Base-by-base conservation (phyloP, 2,888 invertebrate genomes). In the Netelia melanura region DNA sequence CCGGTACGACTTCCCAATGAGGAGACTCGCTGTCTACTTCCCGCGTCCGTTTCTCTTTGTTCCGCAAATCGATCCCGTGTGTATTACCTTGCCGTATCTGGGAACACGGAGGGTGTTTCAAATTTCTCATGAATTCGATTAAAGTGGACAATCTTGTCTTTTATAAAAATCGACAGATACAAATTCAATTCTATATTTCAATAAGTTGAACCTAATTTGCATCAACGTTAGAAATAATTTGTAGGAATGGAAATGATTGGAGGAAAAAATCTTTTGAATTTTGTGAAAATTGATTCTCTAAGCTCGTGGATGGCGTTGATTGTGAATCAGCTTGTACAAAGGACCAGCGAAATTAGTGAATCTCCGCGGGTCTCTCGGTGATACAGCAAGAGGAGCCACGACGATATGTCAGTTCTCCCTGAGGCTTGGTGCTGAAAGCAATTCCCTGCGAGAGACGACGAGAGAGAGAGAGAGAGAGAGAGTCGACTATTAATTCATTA, bases 401-500 rank as follows among this genome's bases (percentile, higher is more conserved):
- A 44, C 38, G 72, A 81, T 84, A 81, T 77, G 84, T 81, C 76
- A 77, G 77, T 54, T 68, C 72, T 72, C 21, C 44, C 11, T 56
- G 64, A 72, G 74, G 71, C 48, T 6, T 21, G 70, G 56, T 64
- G 81, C 56, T 56, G 84, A 84, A 84, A 78, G 78, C 81, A 62
- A 78, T 78, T 64, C 58, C 81, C 82, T 70, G 44, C 43, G 81
- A 54, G 71, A 72, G 44, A 11, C n/a, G 14, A 54, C 11, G 54
- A 54, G 54, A n/a, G n/a, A 11, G 54, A n/a, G 52, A 52, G 52
- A 11, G 52, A 3, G 83, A 67, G 74, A 75, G 48, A 25, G 21
- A 61, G 58, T 70, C 65, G 64, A 82, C 81, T 85, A 85, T 82
- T 85, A 85, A 85, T 85, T 82, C 84, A 85, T 85, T 85, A 85